Conservation (phyloP, 2,888 invertebrate genomes). For the Gibbula magus region DNA sequence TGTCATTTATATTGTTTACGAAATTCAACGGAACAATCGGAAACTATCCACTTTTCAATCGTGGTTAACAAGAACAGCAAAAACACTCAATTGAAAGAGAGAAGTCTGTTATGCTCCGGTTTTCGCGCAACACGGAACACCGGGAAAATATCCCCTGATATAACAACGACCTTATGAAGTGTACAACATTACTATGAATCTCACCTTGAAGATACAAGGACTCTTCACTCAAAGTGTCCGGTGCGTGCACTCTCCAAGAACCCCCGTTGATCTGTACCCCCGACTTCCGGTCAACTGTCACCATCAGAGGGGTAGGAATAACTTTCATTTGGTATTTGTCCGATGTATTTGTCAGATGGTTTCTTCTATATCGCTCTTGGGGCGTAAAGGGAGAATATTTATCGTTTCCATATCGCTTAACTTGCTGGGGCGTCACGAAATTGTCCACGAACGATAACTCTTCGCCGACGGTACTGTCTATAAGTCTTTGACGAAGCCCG, state of each 20-base stretch:
- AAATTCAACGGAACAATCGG: too few relatives aligned
- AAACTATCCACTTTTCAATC: too few relatives aligned
- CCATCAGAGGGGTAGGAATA: slow-evolving; percentile 32
- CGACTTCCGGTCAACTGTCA: background rate
- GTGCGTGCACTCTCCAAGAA: background rate
- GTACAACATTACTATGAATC: too few relatives aligned
- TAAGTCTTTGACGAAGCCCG: slow-evolving; percentile 30
- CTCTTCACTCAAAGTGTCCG: background rate
- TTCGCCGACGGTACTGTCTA: slow-evolving; percentile 45
- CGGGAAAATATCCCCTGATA: too few relatives aligned
- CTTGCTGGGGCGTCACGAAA: slow-evolving; percentile 41
- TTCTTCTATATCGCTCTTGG: slow-evolving; percentile 46
- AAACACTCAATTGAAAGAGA: too few relatives aligned
- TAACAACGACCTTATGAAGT: too few relatives aligned
- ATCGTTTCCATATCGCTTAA: slow-evolving; percentile 53
- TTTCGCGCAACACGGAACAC: too few relatives aligned
- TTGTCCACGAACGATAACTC: slow-evolving; percentile 42
- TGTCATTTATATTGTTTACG: too few relatives aligned
- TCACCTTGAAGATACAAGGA: background rate
- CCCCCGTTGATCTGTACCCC: background rate
- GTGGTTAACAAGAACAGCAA: too few relatives aligned
- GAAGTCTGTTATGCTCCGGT: too few relatives aligned
- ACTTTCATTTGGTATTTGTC: slow-evolving; percentile 22
- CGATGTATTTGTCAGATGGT: slow-evolving; percentile 25
- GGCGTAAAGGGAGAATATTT: slow-evolving; percentile 49